Base-by-base conservation (phyloP, 2,888 invertebrate genomes). In the Parthenolecanium corni region DNA sequence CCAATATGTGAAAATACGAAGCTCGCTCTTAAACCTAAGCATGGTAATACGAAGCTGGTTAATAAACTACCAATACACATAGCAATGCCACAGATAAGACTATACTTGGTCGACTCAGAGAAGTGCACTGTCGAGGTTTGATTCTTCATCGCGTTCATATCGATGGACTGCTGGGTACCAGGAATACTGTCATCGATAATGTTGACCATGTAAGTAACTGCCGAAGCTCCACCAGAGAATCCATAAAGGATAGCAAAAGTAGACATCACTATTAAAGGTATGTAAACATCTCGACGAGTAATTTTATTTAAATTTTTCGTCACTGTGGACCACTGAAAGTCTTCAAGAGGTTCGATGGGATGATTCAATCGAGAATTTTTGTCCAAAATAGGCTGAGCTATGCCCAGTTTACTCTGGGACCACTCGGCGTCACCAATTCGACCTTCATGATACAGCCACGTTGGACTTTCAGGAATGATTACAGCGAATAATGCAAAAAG, bases 1-100 rank as follows among this genome's bases (percentile, higher is more conserved):
- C 79, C 76, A 0, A 73, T 65, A 0, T 83, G 82, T 0, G 82
- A 82, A 40, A 78, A 65, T 4, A 82, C 73, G 0, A 83, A 77
- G 0, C 83, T 74, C 1, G 77, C 74, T 52, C 80, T 71, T 52
- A 83, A 72, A 0, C 84, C 84, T 47, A 75, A 77, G 47, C 73
- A 74, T 57, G 80, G 62, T 52, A 62, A 18, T 9, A 62, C 44
- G n/a, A 62, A 62, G 12, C 51, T 46, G n/a, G 52, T 25, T 24
- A 25, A 25, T 31, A 42, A 16, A 6, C 24, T 14, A 14, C 14
- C 52, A 5, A 40, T 1, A 3, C 52, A 42, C 16, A 23, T 31
- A 12, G 52, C 9, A 14, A 44, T 4, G 18, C 46, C 52, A 16
- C 42, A 23, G 21, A 62, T 18, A 24, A 44, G 25, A 14, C 21